Base-by-base conservation (phyloP, 2,797 vertebrate genomes). In the Sebastes itinus region DNA sequence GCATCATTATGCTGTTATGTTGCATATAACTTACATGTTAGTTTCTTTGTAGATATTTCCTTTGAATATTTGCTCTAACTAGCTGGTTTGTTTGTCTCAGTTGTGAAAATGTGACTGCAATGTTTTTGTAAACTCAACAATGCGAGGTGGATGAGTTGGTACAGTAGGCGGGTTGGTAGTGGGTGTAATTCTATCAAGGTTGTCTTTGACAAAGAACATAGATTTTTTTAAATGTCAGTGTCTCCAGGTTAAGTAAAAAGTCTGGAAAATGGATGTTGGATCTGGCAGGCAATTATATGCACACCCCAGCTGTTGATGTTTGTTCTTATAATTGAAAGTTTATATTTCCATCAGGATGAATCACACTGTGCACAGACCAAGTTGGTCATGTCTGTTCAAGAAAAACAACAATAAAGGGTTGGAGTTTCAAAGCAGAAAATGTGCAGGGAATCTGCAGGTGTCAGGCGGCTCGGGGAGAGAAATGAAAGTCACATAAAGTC, bases 401-500 rank as follows among this genome's bases (percentile, higher is more conserved):
- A 54, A 8, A n/a, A 58, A 42, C 2, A 28, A 7, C 64, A 66
- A 42, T 1, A 54, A 32, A 66, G n/a, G n/a, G 3, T 46, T 16
- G 4, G 13, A 1, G 13, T 25, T 73, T 81, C 12, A 76, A 73
- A 27, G 61, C 5, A 63, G 16, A 28, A 59, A 58, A n/a, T 58
- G 10, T 63, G 5, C 16, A 63, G 25, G 55, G 23, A 32, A 42
- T 28, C 72, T 63, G 23, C 61, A 70, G 27, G 54, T 49, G 55
- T 59, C 63, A n/a, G 7, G 32, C 70, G 35, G 54, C 55, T 78
- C 64, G 59, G 4, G 16, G 61, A 69, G n/a, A 20, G 49, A 20
- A 49, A 22, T 35, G 52, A 55, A 85, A 84, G 86, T 83, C 62
- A 72, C 25, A 52, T 23, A 56, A 84, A 83, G 82, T 85, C 75